Evolutionary conservation across 1,140 invertebrate genomes (phyloP), one percentile per base, ranked within the genome.

Genomic region (Halictus rubicundus): DNA sequence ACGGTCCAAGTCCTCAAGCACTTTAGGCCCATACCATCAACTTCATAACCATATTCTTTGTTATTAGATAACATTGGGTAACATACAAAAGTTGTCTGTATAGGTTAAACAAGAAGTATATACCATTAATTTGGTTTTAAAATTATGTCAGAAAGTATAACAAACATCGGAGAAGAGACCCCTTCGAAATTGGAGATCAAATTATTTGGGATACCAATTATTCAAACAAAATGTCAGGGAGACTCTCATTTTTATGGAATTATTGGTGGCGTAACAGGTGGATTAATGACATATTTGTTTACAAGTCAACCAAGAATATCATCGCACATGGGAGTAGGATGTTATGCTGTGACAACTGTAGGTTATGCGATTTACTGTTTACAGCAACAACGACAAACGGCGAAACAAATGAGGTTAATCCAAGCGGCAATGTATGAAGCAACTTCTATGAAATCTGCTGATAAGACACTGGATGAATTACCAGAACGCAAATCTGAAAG

Each of bases 231-330:
- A 16, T 78, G 76, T 64, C 76, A 78, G 39, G 65, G 39, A 21
- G 42, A 79, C 42, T n/a, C 16, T 49, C 16, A 66, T 0, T 46
- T 79, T 12, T 39, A 27, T 66, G 77, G 49, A 49, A 66, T 79
- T 10, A 16, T 16, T 60, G 39, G 77, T 23, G 77, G 77, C 6
- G 49, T 74, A 5, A 5, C 27, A 9, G 6, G 4, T 74, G 77
- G 77, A 42, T 66, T 79, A 66, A 12, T 66, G 6, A 6, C 37
- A 57, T 79, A 74, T 66, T 65, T 79, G 37, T 49, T 74, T 0
- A 79, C 70, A 21, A 79, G 77, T 25, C 46, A 39, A 10, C 5
- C 52, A 59, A 46, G 7, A 60, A 8, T 1, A 1, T 27, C 77
- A 16, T 25, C 37, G 3, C 5, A 16, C 23, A 21, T 65, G 23